phyloP scores from a whole-genome alignment of 2,113 vertebrate genomes.

The Aramus guarauna region DNA sequence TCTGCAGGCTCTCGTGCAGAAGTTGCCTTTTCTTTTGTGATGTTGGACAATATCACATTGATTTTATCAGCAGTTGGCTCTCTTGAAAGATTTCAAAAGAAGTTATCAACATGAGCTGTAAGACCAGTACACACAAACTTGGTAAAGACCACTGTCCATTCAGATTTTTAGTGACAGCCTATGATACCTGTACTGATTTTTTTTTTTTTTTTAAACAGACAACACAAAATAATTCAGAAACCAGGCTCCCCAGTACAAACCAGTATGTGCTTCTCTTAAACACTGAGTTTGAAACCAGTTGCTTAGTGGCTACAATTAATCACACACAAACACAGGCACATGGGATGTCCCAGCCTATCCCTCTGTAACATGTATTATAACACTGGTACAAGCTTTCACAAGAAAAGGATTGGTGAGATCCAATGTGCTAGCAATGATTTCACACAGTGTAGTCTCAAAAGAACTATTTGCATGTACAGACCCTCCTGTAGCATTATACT shows the following conservation, averaged over 20 bases:
- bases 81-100: not conserved
- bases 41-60: rapidly evolving
- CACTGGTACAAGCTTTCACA: not conserved
- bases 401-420: not conserved
- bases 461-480: not conserved
- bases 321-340: not conserved
- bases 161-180: not conserved
- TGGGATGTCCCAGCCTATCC: not conserved
- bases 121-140: not conserved
- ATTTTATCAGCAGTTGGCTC: not conserved
- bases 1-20: not conserved
- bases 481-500: not conserved
- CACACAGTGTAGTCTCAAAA: not conserved
- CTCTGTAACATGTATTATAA: not conserved
- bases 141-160: not conserved
- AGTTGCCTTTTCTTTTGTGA: not conserved
- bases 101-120: not conserved
- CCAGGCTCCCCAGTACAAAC: not conserved
- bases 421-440: not conserved
- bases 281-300: not conserved
- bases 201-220: not conserved
- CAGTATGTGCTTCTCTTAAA: not conserved
- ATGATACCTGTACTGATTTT: not conserved
- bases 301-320: not conserved
- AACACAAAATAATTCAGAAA: not conserved